phyloP scores from a whole-genome alignment of 2,888 invertebrate genomes.

The Trichogramma evanescens region DNA sequence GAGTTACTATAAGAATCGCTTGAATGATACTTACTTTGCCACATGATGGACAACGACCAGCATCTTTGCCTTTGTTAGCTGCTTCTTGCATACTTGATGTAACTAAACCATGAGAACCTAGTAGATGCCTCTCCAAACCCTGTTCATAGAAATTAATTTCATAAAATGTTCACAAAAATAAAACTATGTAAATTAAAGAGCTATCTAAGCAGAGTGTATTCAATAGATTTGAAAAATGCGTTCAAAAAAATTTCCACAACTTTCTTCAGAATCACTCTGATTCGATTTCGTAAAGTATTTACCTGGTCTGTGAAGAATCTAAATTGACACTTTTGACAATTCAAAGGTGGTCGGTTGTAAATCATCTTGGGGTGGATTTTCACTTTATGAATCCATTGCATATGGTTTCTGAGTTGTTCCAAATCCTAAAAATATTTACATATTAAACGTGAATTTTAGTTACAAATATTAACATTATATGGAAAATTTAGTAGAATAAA shows the following conservation, averaged over 20 bases:
- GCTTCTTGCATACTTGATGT: conserved; percentile 95
- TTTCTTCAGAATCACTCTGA: background rate
- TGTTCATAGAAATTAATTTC: conserved; percentile 45
- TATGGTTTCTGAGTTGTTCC: conserved; percentile 88
- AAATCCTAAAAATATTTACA: conserved; percentile 55
- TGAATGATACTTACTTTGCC: conserved; percentile 64
- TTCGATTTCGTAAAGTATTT: conserved; percentile 9
- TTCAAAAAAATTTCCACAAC: background rate
- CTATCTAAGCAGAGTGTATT: background rate
- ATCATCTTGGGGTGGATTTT: conserved; percentile 96
- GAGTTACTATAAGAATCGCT: background rate
- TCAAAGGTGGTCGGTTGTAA: conserved; percentile 85
- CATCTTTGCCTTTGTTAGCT: conserved; percentile 89
- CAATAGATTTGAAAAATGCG: background rate
- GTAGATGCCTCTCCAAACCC: conserved; percentile 88
- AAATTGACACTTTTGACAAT: conserved; percentile 93
- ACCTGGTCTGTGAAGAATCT: conserved; percentile 86
- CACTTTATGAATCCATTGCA: conserved; percentile 97
- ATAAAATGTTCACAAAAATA: background rate
- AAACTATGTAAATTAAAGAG: background rate
- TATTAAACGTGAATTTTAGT: background rate
- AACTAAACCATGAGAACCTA: conserved; percentile 89
- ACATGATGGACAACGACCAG: conserved; percentile 90
- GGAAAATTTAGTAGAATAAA: background rate
- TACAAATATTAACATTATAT: background rate